Evolutionary conservation across 1,140 invertebrate species (phyloP), one percentile per base, ranked within the genome.

Genomic region (Drosophila serrata): DNA sequence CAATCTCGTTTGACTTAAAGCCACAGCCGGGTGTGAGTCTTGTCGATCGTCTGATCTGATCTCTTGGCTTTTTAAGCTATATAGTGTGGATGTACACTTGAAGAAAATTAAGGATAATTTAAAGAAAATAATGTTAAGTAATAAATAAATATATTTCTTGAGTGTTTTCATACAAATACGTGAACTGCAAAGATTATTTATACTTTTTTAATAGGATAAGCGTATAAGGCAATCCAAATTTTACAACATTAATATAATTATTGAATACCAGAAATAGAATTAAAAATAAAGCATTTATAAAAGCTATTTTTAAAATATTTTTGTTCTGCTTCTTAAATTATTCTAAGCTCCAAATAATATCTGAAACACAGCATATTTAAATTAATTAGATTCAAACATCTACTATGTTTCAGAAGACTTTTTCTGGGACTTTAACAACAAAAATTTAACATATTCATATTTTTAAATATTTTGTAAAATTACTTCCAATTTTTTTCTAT

Each of bases 1-100:
- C 79, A 90, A 90, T 90, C 85, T 90, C 61, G 81, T 90, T 90
- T 85, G 85, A 81, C 81, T 76, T 70, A 85, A 70, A 90, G 77
- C 67, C 80, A 81, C 77, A 88, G 40, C 72, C 76, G 76, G 73
- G 72, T 82, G 84, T 73, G 45, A 76, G 70, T 60, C 40, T 63
- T 62, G 68, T 65, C 51, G 51, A 75, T 42, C 51, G 31, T 22
- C 12, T 48, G 55, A 53, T 68, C 53, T 35, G 55, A 53, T 60
- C 53, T 24, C 46, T 57, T 19, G 40, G n/a, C 37, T n/a, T 39
- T 29, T 39, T 24, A 56, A 37, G 11, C 5, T 12, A 17, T 37
- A 13, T 5, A 8, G 17, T 12, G 9, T 13, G 3, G 22, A 24
- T 3, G 17, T 33, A 24, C 37, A 64, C 19, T 42, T n/a, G 4